Evolutionary conservation across 2,888 invertebrate genomes (phyloP), one percentile per base, ranked within the genome.

Genomic region (Sinohyriopsis cumingii): DNA sequence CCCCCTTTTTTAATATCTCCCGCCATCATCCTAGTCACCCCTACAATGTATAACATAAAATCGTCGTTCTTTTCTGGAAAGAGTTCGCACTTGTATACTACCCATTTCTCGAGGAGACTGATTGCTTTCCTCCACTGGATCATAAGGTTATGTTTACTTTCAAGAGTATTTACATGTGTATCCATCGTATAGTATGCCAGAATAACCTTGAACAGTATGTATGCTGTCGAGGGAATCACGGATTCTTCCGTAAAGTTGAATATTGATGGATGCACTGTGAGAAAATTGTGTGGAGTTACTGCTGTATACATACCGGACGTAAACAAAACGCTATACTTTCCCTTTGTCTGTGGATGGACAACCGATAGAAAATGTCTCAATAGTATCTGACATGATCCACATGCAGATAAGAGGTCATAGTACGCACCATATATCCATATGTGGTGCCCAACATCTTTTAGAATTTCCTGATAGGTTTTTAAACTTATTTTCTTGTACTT

Each of bases 351-450:
- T 18, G 63, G 20, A 19, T 61, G 33, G 9, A 33, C 33, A 33
- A 33, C 22, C 25, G 28, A 18, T 25, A 28, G 28, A 68, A 68
- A 68, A 57, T 63, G 63, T 28, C 61, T 62, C 6, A 68, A 53
- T 45, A 68, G 22, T 25, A 59, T 45, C 20, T 19, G 55, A 63
- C 57, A 56, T 24, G 15, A 45, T 55, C 63, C 57, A 19, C 22
- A n/a, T 3, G 61, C 59, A 22, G 24, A 68, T 12, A 68, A 57
- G 1, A 68, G 63, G n/a, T 68, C 63, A 59, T 63, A 68, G 53
- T 63, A 68, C 25, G 56, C 68, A 24, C 45, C 24, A 18, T 63
- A 24, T 63, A 68, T 57, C 68, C 68, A 68, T 18, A 56, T n/a
- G 12, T 28, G 9, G 18, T 22, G 62, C 25, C 7, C 22, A 20